Evolutionary conservation across 1,140 invertebrate species (phyloP).

Genomic region (Drosophila triauraria): DNA sequence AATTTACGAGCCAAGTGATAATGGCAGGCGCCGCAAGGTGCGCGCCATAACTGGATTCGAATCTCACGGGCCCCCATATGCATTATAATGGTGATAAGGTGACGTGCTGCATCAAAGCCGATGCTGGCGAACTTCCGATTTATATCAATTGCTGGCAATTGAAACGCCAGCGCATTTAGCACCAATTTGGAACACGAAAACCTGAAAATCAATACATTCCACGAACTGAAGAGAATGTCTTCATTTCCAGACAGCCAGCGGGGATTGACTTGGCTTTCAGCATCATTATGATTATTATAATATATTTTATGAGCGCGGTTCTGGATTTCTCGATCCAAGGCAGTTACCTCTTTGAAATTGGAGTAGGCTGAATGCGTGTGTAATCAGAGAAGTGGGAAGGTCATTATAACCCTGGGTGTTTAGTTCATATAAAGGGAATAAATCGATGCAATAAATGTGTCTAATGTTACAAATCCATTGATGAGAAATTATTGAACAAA

Average conservation of each 20-base stretch:
- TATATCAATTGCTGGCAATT: slow-evolving; percentile 84
- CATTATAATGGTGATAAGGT: slow-evolving; percentile 60
- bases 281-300: slow-evolving; percentile 51
- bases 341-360: slow-evolving; percentile 77
- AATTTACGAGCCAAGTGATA: slow-evolving; percentile 82
- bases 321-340: slow-evolving; percentile 35
- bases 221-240: slow-evolving; percentile 60
- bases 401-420: slow-evolving; percentile 30
- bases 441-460: slow-evolving; percentile 7
- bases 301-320: slow-evolving; percentile 34
- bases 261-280: slow-evolving; percentile 15
- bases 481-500: slow-evolving; percentile 15
- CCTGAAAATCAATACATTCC: slow-evolving; percentile 66
- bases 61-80: slow-evolving; percentile 45
- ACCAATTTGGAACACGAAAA: slow-evolving; percentile 75
- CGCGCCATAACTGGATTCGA: slow-evolving; percentile 39
- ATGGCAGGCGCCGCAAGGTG: slow-evolving; percentile 84
- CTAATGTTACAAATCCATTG: slow-evolving; percentile 21
- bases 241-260: slow-evolving; percentile 54
- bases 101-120: slow-evolving; percentile 27
- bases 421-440: slow-evolving; percentile 19
- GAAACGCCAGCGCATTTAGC: slow-evolving; percentile 82
- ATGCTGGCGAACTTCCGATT: slow-evolving; percentile 78
- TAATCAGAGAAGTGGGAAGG: slow-evolving; percentile 39
- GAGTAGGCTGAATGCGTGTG: slow-evolving; percentile 50